Conservation (phyloP, 2,797 vertebrate genomes). For the Dromococcyx pavoninus region DNA sequence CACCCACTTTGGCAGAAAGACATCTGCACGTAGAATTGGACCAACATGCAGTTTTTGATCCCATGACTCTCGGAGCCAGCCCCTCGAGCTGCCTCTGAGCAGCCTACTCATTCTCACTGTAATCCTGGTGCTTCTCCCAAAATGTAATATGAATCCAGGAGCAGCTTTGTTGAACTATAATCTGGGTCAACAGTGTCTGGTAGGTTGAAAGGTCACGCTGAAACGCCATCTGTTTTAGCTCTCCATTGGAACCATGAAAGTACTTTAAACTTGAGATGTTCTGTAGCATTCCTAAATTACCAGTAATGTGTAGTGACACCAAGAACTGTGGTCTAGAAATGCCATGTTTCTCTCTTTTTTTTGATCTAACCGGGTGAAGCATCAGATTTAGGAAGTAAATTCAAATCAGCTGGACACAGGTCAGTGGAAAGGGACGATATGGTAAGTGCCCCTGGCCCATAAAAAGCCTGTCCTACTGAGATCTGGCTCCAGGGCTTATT, state of each 20-base stretch:
- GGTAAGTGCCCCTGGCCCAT: slow-evolving; percentile 53
- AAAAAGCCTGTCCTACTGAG: slow-evolving; percentile 66
- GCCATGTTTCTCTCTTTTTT: slow-evolving; percentile 15
- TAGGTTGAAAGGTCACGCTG: slow-evolving; percentile 63
- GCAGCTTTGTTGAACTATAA: slow-evolving; percentile 56
- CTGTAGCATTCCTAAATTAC: slow-evolving; percentile 57
- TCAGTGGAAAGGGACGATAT: slow-evolving; percentile 7
- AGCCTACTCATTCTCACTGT: background rate
- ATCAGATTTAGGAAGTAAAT: slow-evolving; percentile 55
- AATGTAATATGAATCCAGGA: slow-evolving; percentile 54
- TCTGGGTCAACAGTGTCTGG: slow-evolving; percentile 50
- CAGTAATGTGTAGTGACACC: slow-evolving; percentile 68
- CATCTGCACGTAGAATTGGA: background rate
- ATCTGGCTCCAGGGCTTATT: slow-evolving; percentile 77
- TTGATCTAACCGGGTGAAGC: slow-evolving; percentile 38
- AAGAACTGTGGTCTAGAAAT: slow-evolving; percentile 68
- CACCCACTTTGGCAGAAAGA: background rate
- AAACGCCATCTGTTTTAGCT: slow-evolving; percentile 69
- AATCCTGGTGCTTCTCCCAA: slow-evolving; percentile 13
- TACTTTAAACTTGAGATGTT: slow-evolving; percentile 70
- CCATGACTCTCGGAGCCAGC: background rate
- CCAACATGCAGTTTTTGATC: background rate
- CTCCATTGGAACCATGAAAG: slow-evolving; percentile 50
- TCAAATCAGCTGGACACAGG: slow-evolving; percentile 56
- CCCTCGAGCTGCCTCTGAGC: background rate